Evolutionary conservation across 2,888 invertebrate species (phyloP).

Genomic region (Dasypogon diadema): DNA sequence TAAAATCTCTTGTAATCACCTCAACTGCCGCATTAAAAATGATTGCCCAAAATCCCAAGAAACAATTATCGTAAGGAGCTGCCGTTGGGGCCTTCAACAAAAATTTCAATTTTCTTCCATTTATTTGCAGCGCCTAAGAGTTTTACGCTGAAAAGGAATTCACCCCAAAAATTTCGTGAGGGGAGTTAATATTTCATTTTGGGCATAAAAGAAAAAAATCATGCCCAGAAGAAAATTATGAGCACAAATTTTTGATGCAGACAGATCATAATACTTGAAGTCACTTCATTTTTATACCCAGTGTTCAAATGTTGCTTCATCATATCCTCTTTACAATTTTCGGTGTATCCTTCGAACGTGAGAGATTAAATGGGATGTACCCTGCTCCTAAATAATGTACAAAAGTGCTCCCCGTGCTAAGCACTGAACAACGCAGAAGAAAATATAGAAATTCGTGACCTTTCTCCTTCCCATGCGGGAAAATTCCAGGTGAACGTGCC

Average conservation of each 20-base stretch:
- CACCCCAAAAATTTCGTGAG: too few relatives aligned
- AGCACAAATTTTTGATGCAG: background rate
- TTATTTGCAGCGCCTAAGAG: background rate
- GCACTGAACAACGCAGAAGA: background rate
- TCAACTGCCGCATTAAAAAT: background rate
- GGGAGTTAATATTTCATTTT: too few relatives aligned
- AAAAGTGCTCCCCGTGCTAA: background rate
- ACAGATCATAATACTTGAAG: background rate
- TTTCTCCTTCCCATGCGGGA: background rate
- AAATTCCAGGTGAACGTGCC: conserved; percentile 1
- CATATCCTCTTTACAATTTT: background rate
- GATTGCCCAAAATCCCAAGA: background rate
- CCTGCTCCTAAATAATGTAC: background rate
- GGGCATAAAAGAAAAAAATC: too few relatives aligned
- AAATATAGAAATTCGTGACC: background rate
- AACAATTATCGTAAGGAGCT: background rate
- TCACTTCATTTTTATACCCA: background rate
- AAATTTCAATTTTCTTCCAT: conserved; percentile 1
- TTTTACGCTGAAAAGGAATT: background rate
- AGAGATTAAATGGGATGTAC: background rate
- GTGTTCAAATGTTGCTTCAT: background rate
- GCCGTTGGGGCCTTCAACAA: background rate
- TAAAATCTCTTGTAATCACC: background rate
- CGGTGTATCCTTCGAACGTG: background rate
- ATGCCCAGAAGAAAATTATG: background rate